These are phyloP conservation scores for Cistogaster globosa DNA, from an alignment of 2,888 invertebrate species.

Conservation along the genomic window DNA sequence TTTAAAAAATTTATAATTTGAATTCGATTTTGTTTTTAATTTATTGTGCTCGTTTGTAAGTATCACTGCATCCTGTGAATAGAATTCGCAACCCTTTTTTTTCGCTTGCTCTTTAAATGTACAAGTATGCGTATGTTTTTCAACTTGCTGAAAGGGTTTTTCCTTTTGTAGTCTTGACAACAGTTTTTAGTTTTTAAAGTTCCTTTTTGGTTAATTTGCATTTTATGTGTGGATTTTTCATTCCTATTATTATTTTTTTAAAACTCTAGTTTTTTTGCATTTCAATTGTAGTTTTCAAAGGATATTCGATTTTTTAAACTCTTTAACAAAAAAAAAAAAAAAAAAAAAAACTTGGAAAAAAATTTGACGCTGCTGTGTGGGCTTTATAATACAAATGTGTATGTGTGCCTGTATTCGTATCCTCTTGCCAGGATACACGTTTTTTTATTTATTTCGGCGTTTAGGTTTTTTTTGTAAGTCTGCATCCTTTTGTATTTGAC, in stretches of 20 bases:
- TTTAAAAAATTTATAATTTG: conserved; percentile 61
- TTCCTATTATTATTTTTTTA: conserved; percentile 37
- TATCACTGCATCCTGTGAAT: conserved; percentile 56
- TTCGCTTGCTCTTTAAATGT: conserved; percentile 42
- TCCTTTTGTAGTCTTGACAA: conserved; percentile 64
- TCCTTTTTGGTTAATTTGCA: conserved; percentile 81
- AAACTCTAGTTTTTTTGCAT: conserved; percentile 44
- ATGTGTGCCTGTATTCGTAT: conserved; percentile 14
- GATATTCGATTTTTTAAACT: conserved; percentile 34
- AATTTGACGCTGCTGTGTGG: conserved; percentile 60
- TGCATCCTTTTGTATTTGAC: conserved; percentile 77
- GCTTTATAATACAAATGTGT: conserved; percentile 68
- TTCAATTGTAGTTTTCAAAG: conserved; percentile 6
- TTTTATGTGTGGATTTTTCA: conserved; percentile 73
- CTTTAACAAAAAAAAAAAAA: conserved; percentile 28
- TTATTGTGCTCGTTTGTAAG: conserved; percentile 48
- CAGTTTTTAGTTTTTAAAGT: conserved; percentile 67
- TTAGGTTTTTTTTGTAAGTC: conserved; percentile 49
- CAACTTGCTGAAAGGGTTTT: conserved; percentile 76
- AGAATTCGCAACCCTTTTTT: conserved; percentile 79
- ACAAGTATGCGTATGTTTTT: conserved; percentile 31
- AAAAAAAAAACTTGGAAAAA: neutral
- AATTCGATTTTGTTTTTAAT: conserved; percentile 39
- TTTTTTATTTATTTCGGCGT: conserved; percentile 59
- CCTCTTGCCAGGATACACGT: conserved; percentile 51